Conservation (phyloP, 2,113 vertebrate genomes). For the Caloenas nicobarica region DNA sequence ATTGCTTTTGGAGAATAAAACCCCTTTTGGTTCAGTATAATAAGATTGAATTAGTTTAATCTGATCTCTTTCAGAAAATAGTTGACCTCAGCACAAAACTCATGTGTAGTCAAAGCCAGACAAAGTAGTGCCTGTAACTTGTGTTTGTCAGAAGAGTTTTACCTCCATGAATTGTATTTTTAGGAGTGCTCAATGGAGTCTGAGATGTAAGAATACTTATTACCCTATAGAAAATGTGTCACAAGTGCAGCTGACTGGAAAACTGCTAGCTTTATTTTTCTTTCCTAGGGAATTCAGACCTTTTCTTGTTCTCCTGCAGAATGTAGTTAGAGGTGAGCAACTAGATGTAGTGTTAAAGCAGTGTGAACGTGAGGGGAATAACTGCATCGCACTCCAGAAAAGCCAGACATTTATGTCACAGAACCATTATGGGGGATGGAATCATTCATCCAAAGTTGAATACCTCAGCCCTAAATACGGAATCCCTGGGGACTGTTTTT, state of each 20-base stretch:
- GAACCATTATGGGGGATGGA: accelerated
- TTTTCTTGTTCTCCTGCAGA: not conserved
- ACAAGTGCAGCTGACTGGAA: not conserved
- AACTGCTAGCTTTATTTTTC: not conserved
- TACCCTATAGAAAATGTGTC: not conserved
- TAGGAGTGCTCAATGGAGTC: not conserved
- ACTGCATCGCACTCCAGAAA: not conserved
- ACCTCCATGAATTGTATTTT: not conserved
- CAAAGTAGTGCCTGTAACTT: not conserved
- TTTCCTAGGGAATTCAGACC: not conserved
- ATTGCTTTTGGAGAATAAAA: not conserved
- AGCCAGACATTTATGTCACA: not conserved
- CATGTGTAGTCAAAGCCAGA: not conserved
- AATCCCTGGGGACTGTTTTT: not conserved
- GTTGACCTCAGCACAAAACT: not conserved
- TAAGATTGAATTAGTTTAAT: not conserved
- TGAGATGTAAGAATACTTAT: not conserved
- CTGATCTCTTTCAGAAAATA: not conserved
- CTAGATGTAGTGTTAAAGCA: not conserved
- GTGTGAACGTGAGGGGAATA: not conserved
- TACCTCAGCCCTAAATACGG: not conserved
- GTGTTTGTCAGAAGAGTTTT: not conserved
- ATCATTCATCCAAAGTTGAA: not conserved
- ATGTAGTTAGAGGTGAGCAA: not conserved
- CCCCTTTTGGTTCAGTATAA: not conserved